Base-by-base conservation (phyloP, 2,888 invertebrate species). In the Tenthredo livida region DNA sequence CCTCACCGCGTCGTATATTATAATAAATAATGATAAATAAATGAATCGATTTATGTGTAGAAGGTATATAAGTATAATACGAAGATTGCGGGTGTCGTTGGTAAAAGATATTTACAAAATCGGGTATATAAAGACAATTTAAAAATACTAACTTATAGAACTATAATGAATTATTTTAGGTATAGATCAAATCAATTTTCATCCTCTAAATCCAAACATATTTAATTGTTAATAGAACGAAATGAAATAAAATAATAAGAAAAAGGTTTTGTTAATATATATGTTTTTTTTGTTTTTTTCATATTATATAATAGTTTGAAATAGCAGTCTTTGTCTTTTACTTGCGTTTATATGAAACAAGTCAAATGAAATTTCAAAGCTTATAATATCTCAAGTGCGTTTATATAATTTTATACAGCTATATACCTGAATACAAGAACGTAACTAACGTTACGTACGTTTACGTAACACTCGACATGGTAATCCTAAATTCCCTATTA, bases 311-410 rank as follows among this genome's bases (percentile, higher is more conserved):
- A 33, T 33, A 33, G 1, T 33, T 70, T n/a, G 17, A 70, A 70
- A 70, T 9, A 70, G 70, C 70, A 70, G 70, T 70, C 70, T 70
- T 70, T 70, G 70, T 70, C 37, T 70, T 70, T 70, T 37, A 37
- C 17, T 70, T 70, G 33, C 25, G 25, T 12, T 61, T 61, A 61
- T 61, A 61, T 21, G 7, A 61, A 61, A 61, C 61, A 25, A 61
- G 25, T 70, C 17, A 70, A 70, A 37, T 7, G 33, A 70, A 25
- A 15, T 37, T 17, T 37, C 33, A n/a, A 70, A 67, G 29, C 29
- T 29, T 29, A 67, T 15, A 33, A 67, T 15, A 33, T 29, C 12
- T 67, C 25, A 67, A 67, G 67, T 67, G 25, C 67, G 29, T 67
- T 67, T 67, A 67, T 67, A 67, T 65, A 65, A 65, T 33, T 29